These are phyloP conservation scores for Corythaixoides concolor DNA, from an alignment of 2,113 vertebrate genomes.

Conservation along the genomic window DNA sequence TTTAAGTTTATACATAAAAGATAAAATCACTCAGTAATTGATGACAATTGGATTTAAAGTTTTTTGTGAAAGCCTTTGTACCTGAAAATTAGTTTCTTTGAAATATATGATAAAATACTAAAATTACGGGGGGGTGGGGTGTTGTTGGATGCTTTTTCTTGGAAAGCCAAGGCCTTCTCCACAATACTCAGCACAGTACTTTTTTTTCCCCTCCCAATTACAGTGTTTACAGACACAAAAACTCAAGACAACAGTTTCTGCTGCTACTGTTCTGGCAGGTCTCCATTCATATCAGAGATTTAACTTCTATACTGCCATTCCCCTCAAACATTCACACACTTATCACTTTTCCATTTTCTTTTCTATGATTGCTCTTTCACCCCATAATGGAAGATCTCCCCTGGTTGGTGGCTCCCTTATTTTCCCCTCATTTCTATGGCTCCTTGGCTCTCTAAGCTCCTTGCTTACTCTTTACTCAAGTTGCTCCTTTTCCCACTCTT, in stretches of 20 bases:
- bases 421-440: background rate
- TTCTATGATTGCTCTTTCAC: background rate
- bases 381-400: background rate
- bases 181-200: background rate
- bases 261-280: background rate
- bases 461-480: background rate
- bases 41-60: background rate
- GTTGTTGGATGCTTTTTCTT: background rate
- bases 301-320: background rate
- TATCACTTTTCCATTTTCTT: background rate
- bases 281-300: background rate
- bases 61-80: background rate
- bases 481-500: background rate
- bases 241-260: background rate
- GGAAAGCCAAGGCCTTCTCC: background rate
- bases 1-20: background rate
- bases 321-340: background rate
- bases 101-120: background rate
- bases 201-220: background rate
- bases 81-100: background rate
- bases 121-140: background rate
- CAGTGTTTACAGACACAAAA: background rate
- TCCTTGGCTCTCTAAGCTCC: background rate
- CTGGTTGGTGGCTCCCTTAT: background rate
- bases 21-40: background rate